Conservation (phyloP, 2,888 invertebrate genomes). For the Ellobium chinense region DNA sequence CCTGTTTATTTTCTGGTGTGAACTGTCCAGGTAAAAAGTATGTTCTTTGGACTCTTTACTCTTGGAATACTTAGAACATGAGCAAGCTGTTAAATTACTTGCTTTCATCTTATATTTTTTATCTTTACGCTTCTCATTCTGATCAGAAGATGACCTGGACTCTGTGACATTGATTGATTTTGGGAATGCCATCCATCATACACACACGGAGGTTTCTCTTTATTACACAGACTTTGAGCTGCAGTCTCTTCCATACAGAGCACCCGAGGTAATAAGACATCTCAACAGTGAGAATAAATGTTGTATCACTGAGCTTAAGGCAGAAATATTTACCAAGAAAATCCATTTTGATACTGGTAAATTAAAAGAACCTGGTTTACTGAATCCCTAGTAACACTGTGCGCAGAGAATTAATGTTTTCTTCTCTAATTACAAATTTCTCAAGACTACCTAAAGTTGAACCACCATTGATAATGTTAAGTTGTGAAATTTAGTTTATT, state of each 20-base stretch:
- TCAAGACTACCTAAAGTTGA: no score
- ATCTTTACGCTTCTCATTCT: no score
- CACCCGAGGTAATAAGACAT: conserved; percentile 75
- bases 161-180: conserved; percentile 73
- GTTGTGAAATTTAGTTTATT: no score
- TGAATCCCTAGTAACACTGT: no score
- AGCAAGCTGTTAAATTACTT: background rate
- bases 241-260: conserved; percentile 75
- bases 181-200: conserved; percentile 74
- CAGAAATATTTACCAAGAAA: no score
- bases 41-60: background rate
- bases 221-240: conserved; percentile 75
- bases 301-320: no score
- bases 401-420: no score
- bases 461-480: no score
- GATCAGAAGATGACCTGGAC: conserved; percentile 62
- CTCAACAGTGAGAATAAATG: no score
- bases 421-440: no score
- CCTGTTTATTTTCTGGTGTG: background rate
- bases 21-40: background rate
- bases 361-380: no score
- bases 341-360: no score
- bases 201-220: conserved; percentile 72
- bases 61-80: background rate
- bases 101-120: background rate